Percentiles rank a stretch among this genome's conserved stretches.
phyloP scores from a whole-genome alignment of 2,888 invertebrate species.

The Diadromus collaris region DNA sequence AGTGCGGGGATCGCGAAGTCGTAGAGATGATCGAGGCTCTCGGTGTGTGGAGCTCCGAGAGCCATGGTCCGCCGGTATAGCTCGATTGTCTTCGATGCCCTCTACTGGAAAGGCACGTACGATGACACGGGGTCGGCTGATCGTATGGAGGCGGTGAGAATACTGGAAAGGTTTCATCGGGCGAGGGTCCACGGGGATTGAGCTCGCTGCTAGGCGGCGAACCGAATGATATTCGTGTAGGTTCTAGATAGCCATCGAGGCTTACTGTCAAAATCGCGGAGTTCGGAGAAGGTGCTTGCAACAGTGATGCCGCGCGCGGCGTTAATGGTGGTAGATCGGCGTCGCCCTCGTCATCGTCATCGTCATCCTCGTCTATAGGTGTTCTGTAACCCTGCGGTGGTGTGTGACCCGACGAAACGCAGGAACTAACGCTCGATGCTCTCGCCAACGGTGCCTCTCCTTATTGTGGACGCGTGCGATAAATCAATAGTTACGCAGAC shows the following conservation, averaged over 20 bases:
- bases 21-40: conserved; percentile 89
- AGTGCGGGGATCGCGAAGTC: conserved; percentile 88
- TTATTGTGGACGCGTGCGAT: conserved; percentile 52
- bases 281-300: conserved; percentile 89
- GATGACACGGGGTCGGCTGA: conserved; percentile 68
- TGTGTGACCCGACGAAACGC: conserved; percentile 84
- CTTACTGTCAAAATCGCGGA: conserved; percentile 93
- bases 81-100: conserved; percentile 78
- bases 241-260: conserved; percentile 92
- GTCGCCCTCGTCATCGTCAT: conserved; percentile 69
- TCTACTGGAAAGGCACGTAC: conserved; percentile 71
- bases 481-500: conserved; percentile 2
- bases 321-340: conserved; percentile 80
- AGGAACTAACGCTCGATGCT: conserved; percentile 83
- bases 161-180: conserved; percentile 92
- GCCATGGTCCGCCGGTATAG: conserved; percentile 82
- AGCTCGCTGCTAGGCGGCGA: conserved; percentile 89
- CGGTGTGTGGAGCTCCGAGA: conserved; percentile 82
- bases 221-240: conserved; percentile 90
- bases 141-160: conserved; percentile 91
- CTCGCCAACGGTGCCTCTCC: conserved; percentile 82
- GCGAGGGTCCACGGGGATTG: conserved; percentile 85
- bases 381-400: conserved; percentile 90
- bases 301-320: conserved; percentile 82
- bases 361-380: conserved; percentile 86